Evolutionary conservation across 2,113 vertebrate genomes (phyloP).

Genomic region (Gasterosteus nipponicus): DNA sequence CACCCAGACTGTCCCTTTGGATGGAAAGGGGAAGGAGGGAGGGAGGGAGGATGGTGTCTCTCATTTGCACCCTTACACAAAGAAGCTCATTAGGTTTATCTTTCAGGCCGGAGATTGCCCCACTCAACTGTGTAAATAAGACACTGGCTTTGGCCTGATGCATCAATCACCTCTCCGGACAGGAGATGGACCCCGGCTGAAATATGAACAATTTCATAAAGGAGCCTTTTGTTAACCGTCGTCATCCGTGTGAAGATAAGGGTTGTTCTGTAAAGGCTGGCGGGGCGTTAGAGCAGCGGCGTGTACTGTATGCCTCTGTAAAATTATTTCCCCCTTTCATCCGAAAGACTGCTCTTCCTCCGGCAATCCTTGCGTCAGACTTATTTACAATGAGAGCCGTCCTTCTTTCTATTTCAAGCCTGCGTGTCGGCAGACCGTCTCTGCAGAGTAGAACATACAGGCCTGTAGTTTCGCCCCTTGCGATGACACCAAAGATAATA

Average conservation of each 20-base stretch:
- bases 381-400: slow-evolving; percentile 77
- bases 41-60: slow-evolving; percentile 91
- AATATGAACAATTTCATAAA: slow-evolving; percentile 78
- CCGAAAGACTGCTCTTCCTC: slow-evolving; percentile 44
- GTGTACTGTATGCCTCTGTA: slow-evolving; percentile 63
- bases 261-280: slow-evolving; percentile 47
- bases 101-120: slow-evolving; percentile 88
- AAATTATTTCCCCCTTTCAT: slow-evolving; percentile 68
- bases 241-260: slow-evolving; percentile 71
- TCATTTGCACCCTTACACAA: slow-evolving; percentile 98
- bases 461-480: slow-evolving; percentile 87
- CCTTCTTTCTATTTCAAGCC: slow-evolving; percentile 68
- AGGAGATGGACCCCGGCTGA: slow-evolving; percentile 68
- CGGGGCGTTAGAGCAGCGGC: slow-evolving; percentile 54
- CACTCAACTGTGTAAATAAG: slow-evolving; percentile 88
- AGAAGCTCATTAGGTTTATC: slow-evolving; percentile 98
- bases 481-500: slow-evolving; percentile 98
- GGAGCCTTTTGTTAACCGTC: slow-evolving; percentile 66
- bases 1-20: slow-evolving; percentile 94
- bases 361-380: slow-evolving; percentile 55
- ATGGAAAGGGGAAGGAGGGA: slow-evolving; percentile 82
- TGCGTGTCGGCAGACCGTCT: slow-evolving; percentile 85
- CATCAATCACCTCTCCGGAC: slow-evolving; percentile 78
- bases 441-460: slow-evolving; percentile 90
- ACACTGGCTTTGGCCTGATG: slow-evolving; percentile 69